Base-by-base conservation (phyloP, 2,797 vertebrate species). In the Gastrophryne carolinensis region DNA sequence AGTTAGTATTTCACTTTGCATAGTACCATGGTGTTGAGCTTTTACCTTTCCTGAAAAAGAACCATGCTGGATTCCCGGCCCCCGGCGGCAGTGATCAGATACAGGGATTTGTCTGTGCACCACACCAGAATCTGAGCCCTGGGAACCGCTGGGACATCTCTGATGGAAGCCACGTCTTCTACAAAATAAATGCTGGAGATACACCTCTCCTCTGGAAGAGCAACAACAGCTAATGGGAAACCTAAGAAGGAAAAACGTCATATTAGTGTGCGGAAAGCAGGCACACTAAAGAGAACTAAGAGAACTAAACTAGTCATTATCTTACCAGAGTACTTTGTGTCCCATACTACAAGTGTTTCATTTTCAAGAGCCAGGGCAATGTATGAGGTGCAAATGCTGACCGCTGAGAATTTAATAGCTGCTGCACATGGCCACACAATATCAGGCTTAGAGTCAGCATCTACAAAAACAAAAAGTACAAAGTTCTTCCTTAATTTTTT, bases 341-440 rank as follows among this genome's bases (percentile, higher is more conserved):
- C 92, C 95, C 94, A 97, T 10, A 96, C 79, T 11, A 87, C 92
- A 74, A 95, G 81, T 74, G 89, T 73, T 10, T 88, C 87, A 32
- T 91, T 89, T 53, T 83, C 85, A 5, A 95, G 92, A n/a, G 91
- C 93, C 41, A 95, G 82, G 30, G 86, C 89, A 15, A 97, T 78
- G 82, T 90, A 91, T 53, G 81, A 86, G 13, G 81, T 87, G 75
- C 86, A 93, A 73, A 70, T 70, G 49, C 91, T 92, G 47, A 92
- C 82, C 61, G 88, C 84, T 0, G 94, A 96, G 81, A 87, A 90
- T 0, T 78, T 44, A 61, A 98, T 93, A 58, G 91, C 88, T 5
- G 91, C 84, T 5, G 93, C 89, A 30, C 94, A 93, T 1, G 94
- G 94, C 94, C 93, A 97, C 72, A 94, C 81, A 0, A 87, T 56